Conservation (phyloP, 92 coral and sea anemone genomes). For the Palythoa grandis region DNA sequence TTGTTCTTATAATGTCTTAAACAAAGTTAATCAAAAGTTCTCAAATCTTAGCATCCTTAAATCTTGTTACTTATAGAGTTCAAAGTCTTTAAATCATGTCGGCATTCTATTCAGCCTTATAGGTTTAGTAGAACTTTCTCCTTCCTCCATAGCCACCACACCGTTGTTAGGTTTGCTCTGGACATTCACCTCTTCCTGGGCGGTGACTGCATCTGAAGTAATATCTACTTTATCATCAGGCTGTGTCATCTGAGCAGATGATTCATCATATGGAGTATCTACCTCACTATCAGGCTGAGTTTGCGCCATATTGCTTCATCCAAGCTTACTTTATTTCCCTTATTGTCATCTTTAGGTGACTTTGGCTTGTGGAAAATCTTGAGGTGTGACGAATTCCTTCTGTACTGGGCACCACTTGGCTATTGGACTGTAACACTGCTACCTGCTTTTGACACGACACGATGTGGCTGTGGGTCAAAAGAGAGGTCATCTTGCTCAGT, state of each 20-base stretch:
- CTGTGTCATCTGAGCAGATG: background rate
- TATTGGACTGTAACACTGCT: too few species aligned
- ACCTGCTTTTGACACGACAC: too few species aligned
- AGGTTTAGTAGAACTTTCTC: background rate
- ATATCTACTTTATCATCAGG: too few species aligned
- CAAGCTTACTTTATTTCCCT: background rate
- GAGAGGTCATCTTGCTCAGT: slow-evolving; percentile 26
- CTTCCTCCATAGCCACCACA: background rate
- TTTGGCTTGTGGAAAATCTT: too few species aligned
- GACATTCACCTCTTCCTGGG: background rate
- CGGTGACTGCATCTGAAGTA: background rate
- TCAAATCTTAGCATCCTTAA: background rate
- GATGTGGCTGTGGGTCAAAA: slow-evolving; percentile 30
- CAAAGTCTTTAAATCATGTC: background rate
- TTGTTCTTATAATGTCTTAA: background rate
- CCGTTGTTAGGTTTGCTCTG: slow-evolving; percentile 6
- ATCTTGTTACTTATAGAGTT: slow-evolving; percentile 1
- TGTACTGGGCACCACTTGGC: too few species aligned
- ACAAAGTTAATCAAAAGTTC: slow-evolving; percentile 2
- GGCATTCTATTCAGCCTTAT: background rate
- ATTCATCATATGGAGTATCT: background rate
- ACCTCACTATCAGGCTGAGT: background rate
- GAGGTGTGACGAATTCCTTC: too few species aligned
- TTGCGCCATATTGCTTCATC: background rate
- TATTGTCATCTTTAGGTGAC: too few species aligned